Evolutionary conservation across 2,888 invertebrate genomes (phyloP).

Genomic region (Nomada lathburiana): DNA sequence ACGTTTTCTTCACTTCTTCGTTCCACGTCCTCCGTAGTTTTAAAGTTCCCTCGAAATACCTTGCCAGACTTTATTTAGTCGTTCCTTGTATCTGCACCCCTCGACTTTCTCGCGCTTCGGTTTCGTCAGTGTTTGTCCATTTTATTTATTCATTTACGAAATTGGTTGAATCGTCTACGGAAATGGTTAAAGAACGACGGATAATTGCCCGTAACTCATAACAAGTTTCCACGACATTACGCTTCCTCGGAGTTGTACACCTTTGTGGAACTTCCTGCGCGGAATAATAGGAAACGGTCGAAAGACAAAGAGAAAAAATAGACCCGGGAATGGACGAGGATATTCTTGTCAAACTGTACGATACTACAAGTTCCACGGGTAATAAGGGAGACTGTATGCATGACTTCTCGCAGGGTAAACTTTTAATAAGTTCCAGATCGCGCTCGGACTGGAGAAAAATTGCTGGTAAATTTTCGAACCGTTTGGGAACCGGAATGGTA

Average conservation of each 20-base stretch:
- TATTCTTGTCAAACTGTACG: conserved; percentile 30
- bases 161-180: too few species aligned
- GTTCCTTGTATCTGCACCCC: neutral
- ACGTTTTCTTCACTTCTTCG: neutral
- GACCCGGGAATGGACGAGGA: neutral
- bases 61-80: conserved; percentile 5
- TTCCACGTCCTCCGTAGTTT: neutral
- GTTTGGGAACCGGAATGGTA: neutral
- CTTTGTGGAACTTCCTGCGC: neutral
- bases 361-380: conserved; percentile 2
- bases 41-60: neutral
- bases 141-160: neutral
- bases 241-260: conserved; percentile 1
- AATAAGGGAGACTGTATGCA: conserved; percentile 28
- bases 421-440: conserved; percentile 37
- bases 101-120: neutral
- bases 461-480: neutral
- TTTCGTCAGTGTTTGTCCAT: conserved; percentile 6
- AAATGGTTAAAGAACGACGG: neutral
- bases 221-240: conserved; percentile 27
- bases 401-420: conserved; percentile 14
- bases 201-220: conserved; percentile 36
- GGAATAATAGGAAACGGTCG: conserved; percentile 8
- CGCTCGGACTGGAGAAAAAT: neutral
- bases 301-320: conserved; percentile 18